Evolutionary conservation across 2,797 vertebrate genomes (phyloP).

Genomic region (Lepus oiostolus): DNA sequence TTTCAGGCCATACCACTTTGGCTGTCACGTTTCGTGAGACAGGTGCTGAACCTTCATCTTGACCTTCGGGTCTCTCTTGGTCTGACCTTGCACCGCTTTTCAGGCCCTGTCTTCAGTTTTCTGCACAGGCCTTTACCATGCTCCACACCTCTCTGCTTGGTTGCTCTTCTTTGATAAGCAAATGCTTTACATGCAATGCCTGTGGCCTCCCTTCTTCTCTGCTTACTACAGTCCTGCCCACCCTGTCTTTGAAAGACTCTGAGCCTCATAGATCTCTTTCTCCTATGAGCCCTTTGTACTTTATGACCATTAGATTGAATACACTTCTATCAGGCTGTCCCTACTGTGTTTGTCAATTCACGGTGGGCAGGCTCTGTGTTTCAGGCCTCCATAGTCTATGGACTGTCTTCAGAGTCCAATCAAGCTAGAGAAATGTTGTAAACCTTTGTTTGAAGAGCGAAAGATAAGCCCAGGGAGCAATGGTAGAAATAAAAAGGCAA

Average conservation of each 20-base stretch:
- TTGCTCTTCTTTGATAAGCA: not conserved
- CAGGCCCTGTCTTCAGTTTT: not conserved
- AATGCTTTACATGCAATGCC: not conserved
- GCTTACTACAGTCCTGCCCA: not conserved
- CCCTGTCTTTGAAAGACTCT: not conserved
- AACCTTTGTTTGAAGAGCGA: slow-evolving; percentile 50
- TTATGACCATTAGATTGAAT: not conserved
- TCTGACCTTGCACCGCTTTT: not conserved
- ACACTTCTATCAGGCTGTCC: not conserved
- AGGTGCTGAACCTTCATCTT: not conserved
- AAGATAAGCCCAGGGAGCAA: not conserved
- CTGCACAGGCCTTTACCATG: not conserved
- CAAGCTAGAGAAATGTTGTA: not conserved
- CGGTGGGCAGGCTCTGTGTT: not conserved
- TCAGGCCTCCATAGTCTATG: not conserved
- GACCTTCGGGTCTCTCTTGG: not conserved
- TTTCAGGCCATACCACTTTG: not conserved
- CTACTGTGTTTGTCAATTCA: not conserved
- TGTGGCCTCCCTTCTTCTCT: not conserved
- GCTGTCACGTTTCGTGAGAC: not conserved
- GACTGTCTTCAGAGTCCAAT: not conserved
- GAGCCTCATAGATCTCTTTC: not conserved
- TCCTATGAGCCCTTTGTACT: not conserved
- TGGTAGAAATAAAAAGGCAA: not conserved
- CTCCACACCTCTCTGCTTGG: not conserved